Conservation (phyloP, 2,888 invertebrate genomes). For the Pseudococcus jackbeardsleyi region DNA sequence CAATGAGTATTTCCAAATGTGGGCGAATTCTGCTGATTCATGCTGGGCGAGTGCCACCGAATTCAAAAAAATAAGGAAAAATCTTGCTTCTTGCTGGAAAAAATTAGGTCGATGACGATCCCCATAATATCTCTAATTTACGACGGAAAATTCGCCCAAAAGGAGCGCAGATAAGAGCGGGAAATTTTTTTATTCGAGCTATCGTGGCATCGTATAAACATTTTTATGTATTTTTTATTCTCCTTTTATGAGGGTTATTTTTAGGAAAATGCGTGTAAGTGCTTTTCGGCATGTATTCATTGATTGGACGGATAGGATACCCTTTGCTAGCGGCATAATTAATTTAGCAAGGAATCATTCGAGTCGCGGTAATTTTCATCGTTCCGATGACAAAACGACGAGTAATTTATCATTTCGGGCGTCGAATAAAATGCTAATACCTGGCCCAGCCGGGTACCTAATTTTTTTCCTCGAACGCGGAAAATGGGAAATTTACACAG, state of each 20-base stretch:
- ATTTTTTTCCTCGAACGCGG: background rate
- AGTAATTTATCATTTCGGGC: slow-evolving; percentile 8
- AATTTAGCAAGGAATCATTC: background rate
- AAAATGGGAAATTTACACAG: background rate
- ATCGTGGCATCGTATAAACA: slow-evolving; percentile 8
- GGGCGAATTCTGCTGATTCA: too few relatives aligned
- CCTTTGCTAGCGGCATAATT: background rate
- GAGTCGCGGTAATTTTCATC: background rate
- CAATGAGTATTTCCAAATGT: too few relatives aligned
- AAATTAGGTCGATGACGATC: too few relatives aligned
- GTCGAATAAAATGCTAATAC: slow-evolving; percentile 34
- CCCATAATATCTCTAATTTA: background rate
- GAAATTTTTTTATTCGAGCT: slow-evolving; percentile 1
- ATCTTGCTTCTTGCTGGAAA: too few relatives aligned
- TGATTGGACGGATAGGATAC: slow-evolving; percentile 14
- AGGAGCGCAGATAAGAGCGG: background rate
- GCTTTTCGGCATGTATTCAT: slow-evolving; percentile 7
- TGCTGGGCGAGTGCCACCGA: too few relatives aligned
- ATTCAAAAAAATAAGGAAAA: too few relatives aligned
- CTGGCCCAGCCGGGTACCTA: background rate
- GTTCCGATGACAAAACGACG: slow-evolving; percentile 15
- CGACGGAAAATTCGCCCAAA: background rate
- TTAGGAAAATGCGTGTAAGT: slow-evolving; percentile 31
- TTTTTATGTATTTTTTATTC: slow-evolving; percentile 44
- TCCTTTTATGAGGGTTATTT: slow-evolving; percentile 26